Evolutionary conservation across 1,140 invertebrate species (phyloP).

Genomic region (Lutraria rhynchaena): DNA sequence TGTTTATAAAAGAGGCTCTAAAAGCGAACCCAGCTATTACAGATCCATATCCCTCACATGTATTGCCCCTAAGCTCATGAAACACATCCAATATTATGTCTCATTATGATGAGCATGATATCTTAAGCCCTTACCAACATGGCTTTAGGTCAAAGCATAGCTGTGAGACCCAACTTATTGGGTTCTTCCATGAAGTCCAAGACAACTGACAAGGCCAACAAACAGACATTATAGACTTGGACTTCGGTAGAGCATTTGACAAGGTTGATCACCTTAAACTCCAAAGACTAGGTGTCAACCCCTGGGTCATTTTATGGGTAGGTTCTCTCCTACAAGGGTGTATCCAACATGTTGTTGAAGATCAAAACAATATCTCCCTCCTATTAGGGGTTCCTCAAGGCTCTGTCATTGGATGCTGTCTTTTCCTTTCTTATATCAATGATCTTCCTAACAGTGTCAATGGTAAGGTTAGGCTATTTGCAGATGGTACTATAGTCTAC

Average conservation of each 20-base stretch:
- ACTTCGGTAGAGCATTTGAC: slow-evolving; percentile 33
- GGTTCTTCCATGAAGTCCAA: background rate
- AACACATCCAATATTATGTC: slow-evolving; percentile 1
- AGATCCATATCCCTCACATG: no score
- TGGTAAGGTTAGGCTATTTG: slow-evolving; percentile 34
- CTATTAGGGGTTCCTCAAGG: no score
- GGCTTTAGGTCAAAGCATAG: slow-evolving; percentile 34
- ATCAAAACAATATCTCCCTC: no score
- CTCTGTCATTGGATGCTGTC: background rate
- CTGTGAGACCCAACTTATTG: slow-evolving; percentile 6
- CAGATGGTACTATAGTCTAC: slow-evolving; percentile 21
- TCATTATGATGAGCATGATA: background rate
- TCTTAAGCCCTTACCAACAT: background rate
- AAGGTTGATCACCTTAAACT: slow-evolving; percentile 9
- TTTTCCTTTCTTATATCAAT: slow-evolving; percentile 10
- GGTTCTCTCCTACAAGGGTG: no score
- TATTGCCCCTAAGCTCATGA: no score
- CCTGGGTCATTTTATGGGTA: no score
- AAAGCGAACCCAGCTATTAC: no score
- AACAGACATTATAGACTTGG: slow-evolving; percentile 20
- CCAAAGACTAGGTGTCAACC: no score
- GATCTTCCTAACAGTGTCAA: slow-evolving; percentile 12
- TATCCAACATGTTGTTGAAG: no score
- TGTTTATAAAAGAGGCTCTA: no score
- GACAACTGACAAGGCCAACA: slow-evolving; percentile 24